Evolutionary conservation across 1,140 invertebrate species (phyloP), one percentile per base, ranked within the genome.

Genomic region (Scylla paramamosain): DNA sequence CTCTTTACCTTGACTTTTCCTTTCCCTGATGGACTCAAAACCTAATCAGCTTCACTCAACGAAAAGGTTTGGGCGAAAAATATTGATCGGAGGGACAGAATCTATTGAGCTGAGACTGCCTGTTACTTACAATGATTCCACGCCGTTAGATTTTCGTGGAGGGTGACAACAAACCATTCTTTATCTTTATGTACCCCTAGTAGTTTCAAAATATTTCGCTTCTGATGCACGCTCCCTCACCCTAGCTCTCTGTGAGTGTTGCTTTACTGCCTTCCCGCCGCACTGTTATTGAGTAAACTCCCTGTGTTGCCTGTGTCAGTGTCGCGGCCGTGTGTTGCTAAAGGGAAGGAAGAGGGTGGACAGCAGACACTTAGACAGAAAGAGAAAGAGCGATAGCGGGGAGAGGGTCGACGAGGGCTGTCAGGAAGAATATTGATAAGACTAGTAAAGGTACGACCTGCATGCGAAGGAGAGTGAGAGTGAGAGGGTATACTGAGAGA

Each of bases 391-490:
- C 67, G 67, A 77, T 77, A 77, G 67, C 67, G 6, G 1, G 12
- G 67, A 77, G 16, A 77, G 67, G 67, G 67, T n/a, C 67, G 67
- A n/a, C 20, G 1, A 7, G 20, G 67, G 67, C 25, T 77, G 12
- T 77, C 67, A 77, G n/a, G n/a, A n/a, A 77, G 67, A 20, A 77
- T 77, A 77, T 77, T 77, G 67, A 77, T 77, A 77, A 25, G 67
- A n/a, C 67, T n/a, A 20, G 67, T 77, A 77, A 77, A 20, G 67
- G 67, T 77, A 1, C 2, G 52, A 12, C 52, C 52, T 59, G 52
- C 52, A 59, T 20, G 52, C 10, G 20, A 39, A 59, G 52, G 52
- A 12, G 52, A 59, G 52, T 14, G 52, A 12, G 52, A 59, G 52
- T 14, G 52, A 59, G 52, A 59, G 52, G 39, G 39, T 39, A 6